Conservation (phyloP, 2,797 vertebrate genomes). For the Lepus townsendii region DNA sequence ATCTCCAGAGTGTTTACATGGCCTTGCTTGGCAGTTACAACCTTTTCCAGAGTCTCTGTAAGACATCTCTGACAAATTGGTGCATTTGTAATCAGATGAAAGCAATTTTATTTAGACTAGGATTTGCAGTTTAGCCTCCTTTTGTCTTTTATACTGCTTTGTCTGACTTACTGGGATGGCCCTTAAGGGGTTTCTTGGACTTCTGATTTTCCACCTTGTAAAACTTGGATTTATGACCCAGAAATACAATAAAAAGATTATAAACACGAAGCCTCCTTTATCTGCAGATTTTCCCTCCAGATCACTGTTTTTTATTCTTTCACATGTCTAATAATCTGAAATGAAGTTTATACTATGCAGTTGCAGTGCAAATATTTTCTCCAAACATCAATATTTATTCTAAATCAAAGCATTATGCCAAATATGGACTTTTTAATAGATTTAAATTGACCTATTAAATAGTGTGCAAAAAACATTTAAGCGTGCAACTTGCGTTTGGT, state of each 20-base stretch:
- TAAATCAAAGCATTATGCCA: conserved; percentile 61
- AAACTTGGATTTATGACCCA: conserved; percentile 62
- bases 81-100: conserved; percentile 47
- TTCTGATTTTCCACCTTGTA: conserved; percentile 72
- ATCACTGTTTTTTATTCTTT: conserved; percentile 65
- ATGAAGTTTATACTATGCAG: conserved; percentile 57
- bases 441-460: conserved; percentile 47
- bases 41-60: neutral
- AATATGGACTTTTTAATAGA: conserved; percentile 44
- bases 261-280: conserved; percentile 44
- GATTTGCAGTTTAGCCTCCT: neutral
- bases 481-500: conserved; percentile 13
- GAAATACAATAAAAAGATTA: conserved; percentile 61
- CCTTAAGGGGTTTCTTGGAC: conserved; percentile 43
- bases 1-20: neutral
- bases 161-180: conserved; percentile 10
- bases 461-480: conserved; percentile 68
- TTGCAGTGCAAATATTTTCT: conserved; percentile 56
- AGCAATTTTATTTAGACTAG: conserved; percentile 53
- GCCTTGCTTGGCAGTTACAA: neutral
- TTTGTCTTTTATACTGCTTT: conserved; percentile 32
- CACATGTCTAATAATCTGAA: conserved; percentile 38
- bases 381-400: conserved; percentile 55
- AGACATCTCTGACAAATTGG: neutral
- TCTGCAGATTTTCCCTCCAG: conserved; percentile 11